phyloP scores from a whole-genome alignment of 2,888 invertebrate genomes.

The Chrysotoxum bicinctum region DNA sequence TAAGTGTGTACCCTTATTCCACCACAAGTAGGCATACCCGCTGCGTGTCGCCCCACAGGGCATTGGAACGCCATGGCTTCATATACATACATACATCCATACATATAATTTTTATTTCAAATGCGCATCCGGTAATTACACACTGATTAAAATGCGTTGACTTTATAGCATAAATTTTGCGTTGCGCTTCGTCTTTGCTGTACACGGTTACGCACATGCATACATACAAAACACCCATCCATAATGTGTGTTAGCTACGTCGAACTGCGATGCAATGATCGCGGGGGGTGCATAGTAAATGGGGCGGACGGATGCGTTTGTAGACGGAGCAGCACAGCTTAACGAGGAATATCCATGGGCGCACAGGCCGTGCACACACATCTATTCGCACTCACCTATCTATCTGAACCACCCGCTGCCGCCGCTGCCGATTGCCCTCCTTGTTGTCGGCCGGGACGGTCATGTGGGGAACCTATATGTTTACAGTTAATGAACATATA shows the following conservation, averaged over 20 bases:
- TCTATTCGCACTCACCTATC: slow-evolving; percentile 54
- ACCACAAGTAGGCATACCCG: neutral
- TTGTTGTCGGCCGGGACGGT: neutral
- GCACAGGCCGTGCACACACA: slow-evolving; percentile 34
- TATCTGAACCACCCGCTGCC: neutral
- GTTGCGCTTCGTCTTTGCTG: slow-evolving; percentile 41
- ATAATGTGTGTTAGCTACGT: slow-evolving; percentile 38
- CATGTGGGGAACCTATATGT: slow-evolving; percentile 61
- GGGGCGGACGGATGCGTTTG: slow-evolving; percentile 64
- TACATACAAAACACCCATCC: slow-evolving; percentile 17
- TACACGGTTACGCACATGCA: slow-evolving; percentile 43
- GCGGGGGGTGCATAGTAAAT: slow-evolving; percentile 67
- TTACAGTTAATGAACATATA: slow-evolving; percentile 72
- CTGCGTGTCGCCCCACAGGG: neutral
- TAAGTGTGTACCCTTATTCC: neutral
- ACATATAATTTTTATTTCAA: slow-evolving; percentile 29
- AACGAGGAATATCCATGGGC: slow-evolving; percentile 29
- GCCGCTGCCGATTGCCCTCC: neutral
- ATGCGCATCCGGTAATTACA: slow-evolving; percentile 81
- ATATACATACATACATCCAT: neutral
- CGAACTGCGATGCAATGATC: slow-evolving; percentile 59
- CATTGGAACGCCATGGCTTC: slow-evolving; percentile 14
- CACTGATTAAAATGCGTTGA: slow-evolving; percentile 81
- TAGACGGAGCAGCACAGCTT: slow-evolving; percentile 36
- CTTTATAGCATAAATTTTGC: slow-evolving; percentile 74